A percentile compares a stretch with the other conserved stretches of the same genome.
Conservation (phyloP, 2,797 vertebrate species). For the Rhabdophis nuchalis region DNA sequence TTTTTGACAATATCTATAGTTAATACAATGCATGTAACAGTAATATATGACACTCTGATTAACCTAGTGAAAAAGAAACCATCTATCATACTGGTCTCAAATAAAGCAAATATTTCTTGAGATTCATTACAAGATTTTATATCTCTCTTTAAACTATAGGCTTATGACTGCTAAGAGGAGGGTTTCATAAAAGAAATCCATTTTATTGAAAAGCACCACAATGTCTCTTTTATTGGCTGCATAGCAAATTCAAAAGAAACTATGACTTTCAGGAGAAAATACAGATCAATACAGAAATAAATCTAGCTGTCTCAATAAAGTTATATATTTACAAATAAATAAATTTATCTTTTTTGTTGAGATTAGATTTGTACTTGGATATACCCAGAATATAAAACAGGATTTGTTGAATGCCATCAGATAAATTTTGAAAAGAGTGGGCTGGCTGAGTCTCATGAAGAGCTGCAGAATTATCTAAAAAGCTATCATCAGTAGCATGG, state of each 20-base stretch:
- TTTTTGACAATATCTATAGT: not conserved
- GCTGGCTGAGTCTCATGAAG: not conserved
- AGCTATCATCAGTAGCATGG: not conserved
- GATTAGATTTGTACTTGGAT: constrained; percentile 23
- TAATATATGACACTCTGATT: accelerated
- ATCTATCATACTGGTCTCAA: accelerated
- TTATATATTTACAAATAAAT: not conserved
- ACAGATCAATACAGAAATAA: constrained; percentile 12
- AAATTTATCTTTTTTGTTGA: not conserved
- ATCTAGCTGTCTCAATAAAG: constrained; percentile 34
- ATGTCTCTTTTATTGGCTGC: constrained; percentile 14
- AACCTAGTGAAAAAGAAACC: accelerated
- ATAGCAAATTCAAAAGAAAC: not conserved
- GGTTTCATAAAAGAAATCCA: constrained; percentile 1
- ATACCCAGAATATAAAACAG: constrained; percentile 31
- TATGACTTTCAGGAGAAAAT: constrained; percentile 26
- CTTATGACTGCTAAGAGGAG: not conserved
- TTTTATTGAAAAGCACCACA: constrained; percentile 33
- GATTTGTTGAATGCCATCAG: not conserved
- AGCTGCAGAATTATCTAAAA: not conserved
- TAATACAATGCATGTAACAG: not conserved
- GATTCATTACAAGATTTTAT: not conserved
- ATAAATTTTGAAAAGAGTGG: not conserved
- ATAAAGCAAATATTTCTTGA: constrained; percentile 4
- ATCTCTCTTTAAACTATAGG: not conserved